Percentiles rank a stretch among this genome's conserved stretches.
These are phyloP conservation scores for Neomonachus schauinslandi DNA, from an alignment of 2,113 vertebrate genomes.

Conservation along the genomic window DNA sequence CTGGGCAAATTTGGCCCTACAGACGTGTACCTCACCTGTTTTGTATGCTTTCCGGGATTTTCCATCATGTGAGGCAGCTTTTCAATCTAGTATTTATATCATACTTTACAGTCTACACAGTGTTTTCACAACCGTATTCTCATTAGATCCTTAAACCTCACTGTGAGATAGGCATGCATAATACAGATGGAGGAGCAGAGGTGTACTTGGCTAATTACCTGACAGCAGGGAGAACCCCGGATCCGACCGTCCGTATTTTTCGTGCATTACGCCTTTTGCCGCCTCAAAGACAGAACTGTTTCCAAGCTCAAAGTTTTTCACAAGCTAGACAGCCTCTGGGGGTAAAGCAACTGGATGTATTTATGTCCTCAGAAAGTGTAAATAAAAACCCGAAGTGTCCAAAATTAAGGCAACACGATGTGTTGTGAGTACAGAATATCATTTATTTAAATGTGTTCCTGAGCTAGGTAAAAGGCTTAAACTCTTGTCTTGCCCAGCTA, in stretches of 20 bases:
- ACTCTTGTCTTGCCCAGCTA: neutral
- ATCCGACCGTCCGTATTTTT: neutral
- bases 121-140: neutral
- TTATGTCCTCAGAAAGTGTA: neutral
- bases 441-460: neutral
- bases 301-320: neutral
- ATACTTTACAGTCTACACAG: neutral
- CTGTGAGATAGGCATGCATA: neutral
- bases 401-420: neutral
- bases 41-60: neutral
- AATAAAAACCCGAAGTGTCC: constrained; percentile 48
- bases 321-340: neutral
- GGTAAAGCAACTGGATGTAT: neutral
- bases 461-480: too few relatives aligned
- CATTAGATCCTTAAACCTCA: neutral
- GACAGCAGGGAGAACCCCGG: neutral
- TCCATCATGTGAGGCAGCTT: neutral
- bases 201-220: neutral
- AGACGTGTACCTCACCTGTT: neutral
- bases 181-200: neutral
- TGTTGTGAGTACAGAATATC: neutral
- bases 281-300: neutral
- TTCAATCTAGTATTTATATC: neutral
- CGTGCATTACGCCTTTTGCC: neutral
- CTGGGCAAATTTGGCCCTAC: neutral